phyloP scores from a whole-genome alignment of 2,888 invertebrate genomes.

The Drosophila mimetica region DNA sequence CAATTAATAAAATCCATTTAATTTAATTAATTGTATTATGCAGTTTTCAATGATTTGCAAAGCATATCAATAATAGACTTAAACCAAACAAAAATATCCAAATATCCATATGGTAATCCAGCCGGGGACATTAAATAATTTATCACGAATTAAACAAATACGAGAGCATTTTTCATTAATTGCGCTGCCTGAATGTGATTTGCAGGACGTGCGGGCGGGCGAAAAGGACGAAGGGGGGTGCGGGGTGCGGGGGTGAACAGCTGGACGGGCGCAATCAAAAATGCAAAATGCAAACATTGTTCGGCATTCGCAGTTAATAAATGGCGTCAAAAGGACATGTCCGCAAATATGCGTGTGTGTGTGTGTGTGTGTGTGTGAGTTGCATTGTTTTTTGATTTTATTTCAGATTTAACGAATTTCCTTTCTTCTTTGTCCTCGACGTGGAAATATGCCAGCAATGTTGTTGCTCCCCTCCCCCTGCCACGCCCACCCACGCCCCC shows the following conservation, averaged over 20 bases:
- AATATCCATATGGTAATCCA: conserved; percentile 9
- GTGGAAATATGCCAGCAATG: conserved; percentile 57
- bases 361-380: not conserved
- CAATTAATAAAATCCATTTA: conserved; percentile 1
- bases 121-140: conserved; percentile 16
- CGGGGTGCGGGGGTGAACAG: not conserved
- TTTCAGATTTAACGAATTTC: conserved; percentile 45
- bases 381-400: conserved; percentile 42
- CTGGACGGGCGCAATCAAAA: conserved; percentile 43
- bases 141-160: conserved; percentile 34
- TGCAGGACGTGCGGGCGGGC: not conserved
- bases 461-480: conserved; percentile 1
- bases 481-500: conserved; percentile 1
- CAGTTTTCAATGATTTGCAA: conserved; percentile 1
- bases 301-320: conserved; percentile 47
- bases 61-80: conserved; percentile 1
- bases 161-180: conserved; percentile 28
- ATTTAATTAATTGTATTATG: not conserved
- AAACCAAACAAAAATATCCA: not conserved
- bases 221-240: not conserved
- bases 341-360: conserved; percentile 24
- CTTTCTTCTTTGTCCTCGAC: conserved; percentile 30
- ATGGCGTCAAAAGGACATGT: conserved; percentile 43
- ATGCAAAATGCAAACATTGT: conserved; percentile 49
- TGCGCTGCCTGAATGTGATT: conserved; percentile 1